Conservation (phyloP, 1,140 invertebrate species). For the Conus ventricosus region DNA sequence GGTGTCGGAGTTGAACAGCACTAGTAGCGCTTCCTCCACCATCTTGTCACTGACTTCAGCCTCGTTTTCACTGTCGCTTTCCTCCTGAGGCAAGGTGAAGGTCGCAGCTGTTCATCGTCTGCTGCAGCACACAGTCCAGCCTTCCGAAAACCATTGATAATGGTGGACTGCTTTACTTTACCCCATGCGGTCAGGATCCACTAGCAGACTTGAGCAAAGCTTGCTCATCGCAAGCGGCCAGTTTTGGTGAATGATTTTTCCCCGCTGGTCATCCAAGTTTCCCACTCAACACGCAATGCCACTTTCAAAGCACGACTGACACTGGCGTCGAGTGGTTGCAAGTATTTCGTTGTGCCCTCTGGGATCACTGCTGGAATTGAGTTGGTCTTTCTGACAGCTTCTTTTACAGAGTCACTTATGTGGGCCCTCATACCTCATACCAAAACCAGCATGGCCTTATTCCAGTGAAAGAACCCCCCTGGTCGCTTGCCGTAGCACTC, state of each 20-base stretch:
- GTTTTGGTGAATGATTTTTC: constrained; percentile 42
- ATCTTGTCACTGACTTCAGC: no score
- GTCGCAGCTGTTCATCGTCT: no score
- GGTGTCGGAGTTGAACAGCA: no score
- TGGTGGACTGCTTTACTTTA: constrained; percentile 14
- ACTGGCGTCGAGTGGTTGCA: constrained; percentile 66
- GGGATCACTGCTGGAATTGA: constrained; percentile 51
- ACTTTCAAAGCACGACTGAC: constrained; percentile 66
- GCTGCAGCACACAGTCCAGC: constrained; percentile 7
- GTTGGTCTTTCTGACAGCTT: constrained; percentile 17
- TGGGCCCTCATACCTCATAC: constrained; percentile 33
- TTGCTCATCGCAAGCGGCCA: constrained; percentile 31
- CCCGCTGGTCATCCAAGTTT: constrained; percentile 52
- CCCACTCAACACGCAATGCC: constrained; percentile 46
- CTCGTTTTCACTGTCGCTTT: no score
- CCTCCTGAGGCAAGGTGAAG: no score
- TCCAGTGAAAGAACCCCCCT: constrained; percentile 28
- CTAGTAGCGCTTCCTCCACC: no score
- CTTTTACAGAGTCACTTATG: constrained; percentile 30
- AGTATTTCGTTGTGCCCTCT: constrained; percentile 51
- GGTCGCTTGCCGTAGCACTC: constrained; percentile 29
- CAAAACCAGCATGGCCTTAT: constrained; percentile 41
- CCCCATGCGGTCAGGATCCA: neutral
- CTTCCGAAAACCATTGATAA: constrained; percentile 7
- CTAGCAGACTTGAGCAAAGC: neutral